Conservation (phyloP, 2,797 vertebrate species). For the Pipistrellus pygmaeus region DNA sequence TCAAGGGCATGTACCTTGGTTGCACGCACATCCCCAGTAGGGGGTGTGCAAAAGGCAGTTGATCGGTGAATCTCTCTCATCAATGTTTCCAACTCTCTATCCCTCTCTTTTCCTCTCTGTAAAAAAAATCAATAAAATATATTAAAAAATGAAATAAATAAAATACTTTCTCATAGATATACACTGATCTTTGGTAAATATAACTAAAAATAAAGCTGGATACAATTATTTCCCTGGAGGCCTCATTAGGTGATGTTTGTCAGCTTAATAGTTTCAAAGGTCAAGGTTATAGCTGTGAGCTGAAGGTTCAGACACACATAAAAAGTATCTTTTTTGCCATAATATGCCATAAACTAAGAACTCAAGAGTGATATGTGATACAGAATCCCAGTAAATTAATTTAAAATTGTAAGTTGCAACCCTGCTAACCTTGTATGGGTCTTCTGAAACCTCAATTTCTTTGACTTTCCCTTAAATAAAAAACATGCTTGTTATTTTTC, state of each 20-base stretch:
- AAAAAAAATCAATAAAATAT: too few species aligned
- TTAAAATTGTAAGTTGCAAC: neutral
- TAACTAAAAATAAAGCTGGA: neutral
- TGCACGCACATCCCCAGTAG: too few species aligned
- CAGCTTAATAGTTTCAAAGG: neutral
- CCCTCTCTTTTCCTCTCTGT: too few species aligned
- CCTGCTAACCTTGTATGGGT: neutral
- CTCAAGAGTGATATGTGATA: neutral
- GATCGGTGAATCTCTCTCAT: too few species aligned
- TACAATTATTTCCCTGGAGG: neutral
- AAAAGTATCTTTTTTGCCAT: neutral
- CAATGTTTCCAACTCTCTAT: too few species aligned
- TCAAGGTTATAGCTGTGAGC: neutral
- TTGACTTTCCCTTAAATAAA: neutral
- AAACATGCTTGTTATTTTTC: neutral
- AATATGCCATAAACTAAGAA: neutral
- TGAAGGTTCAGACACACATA: neutral
- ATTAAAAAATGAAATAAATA: neutral
- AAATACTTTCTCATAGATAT: neutral
- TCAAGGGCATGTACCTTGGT: too few species aligned
- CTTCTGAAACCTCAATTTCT: neutral
- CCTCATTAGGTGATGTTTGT: neutral
- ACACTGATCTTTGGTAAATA: neutral
- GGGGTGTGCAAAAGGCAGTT: too few species aligned
- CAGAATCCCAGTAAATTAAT: constrained; percentile 2